phyloP scores from a whole-genome alignment of 2,888 invertebrate genomes.

The Temnothorax unifasciatus region DNA sequence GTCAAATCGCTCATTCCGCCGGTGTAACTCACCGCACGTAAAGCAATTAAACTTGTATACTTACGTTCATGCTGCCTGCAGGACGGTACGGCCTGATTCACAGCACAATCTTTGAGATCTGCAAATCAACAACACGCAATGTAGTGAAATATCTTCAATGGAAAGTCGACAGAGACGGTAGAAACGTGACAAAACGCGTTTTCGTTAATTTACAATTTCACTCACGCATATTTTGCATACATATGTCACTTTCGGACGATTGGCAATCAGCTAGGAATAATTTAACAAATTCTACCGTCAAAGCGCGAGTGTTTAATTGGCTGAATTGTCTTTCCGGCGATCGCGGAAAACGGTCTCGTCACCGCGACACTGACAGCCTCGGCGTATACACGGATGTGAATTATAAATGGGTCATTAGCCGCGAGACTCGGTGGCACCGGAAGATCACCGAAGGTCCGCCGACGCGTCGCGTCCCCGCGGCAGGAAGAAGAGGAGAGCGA shows the following conservation, averaged over 20 bases:
- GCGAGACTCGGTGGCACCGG: too few species aligned
- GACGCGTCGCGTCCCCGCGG: neutral
- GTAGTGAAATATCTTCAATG: neutral
- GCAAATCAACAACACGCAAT: constrained; percentile 6
- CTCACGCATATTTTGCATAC: neutral
- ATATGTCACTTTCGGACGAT: neutral
- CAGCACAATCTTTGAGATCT: constrained; percentile 63
- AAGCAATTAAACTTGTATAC: constrained; percentile 35
- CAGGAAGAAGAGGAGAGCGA: neutral
- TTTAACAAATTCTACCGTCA: neutral
- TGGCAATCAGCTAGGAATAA: neutral
- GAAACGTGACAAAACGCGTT: neutral
- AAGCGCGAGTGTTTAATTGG: neutral
- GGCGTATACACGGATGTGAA: neutral
- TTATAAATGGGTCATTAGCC: constrained; percentile 31
- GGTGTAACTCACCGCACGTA: neutral
- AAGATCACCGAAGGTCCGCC: neutral
- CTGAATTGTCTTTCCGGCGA: neutral
- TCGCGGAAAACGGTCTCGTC: constrained; percentile 23
- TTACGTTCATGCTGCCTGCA: constrained; percentile 67
- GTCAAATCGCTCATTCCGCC: neutral
- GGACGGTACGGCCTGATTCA: constrained; percentile 36
- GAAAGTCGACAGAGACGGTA: neutral
- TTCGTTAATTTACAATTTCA: neutral
- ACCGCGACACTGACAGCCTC: neutral